Percentiles rank a stretch among this genome's conserved stretches.
phyloP scores from a whole-genome alignment of 2,797 vertebrate species.

The Morelia viridis region DNA sequence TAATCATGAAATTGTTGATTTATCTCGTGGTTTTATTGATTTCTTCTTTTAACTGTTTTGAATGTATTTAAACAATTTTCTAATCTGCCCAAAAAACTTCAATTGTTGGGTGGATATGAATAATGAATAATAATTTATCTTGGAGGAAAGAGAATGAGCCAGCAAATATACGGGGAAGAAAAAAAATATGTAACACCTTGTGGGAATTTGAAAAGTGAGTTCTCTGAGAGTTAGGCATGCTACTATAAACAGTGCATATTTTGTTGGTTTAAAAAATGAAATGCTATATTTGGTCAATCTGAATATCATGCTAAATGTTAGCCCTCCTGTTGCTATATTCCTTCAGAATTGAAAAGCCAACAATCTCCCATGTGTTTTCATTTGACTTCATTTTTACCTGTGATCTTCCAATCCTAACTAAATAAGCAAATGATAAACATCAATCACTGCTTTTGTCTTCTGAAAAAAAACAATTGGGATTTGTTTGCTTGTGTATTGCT shows the following conservation, averaged over 20 bases:
- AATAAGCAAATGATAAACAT: neutral
- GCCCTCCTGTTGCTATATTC: neutral
- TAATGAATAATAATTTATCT: neutral
- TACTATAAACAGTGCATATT: neutral
- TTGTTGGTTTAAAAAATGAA: neutral
- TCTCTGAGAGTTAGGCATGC: neutral
- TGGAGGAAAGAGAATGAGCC: neutral
- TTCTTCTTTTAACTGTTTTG: neutral
- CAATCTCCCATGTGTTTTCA: neutral
- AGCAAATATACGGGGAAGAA: neutral
- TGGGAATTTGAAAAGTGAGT: neutral
- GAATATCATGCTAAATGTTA: constrained; percentile 18
- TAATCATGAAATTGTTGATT: neutral
- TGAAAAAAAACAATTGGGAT: neutral
- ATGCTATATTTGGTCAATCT: neutral
- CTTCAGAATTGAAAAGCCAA: constrained; percentile 10
- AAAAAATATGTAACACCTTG: neutral
- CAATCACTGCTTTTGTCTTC: neutral
- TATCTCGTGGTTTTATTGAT: neutral
- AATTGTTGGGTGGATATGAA: neutral
- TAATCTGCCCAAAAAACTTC: neutral
- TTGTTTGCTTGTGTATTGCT: neutral
- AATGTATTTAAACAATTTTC: neutral
- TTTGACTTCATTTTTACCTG: neutral
- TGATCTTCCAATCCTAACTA: neutral